phyloP scores from a whole-genome alignment of 2,797 vertebrate genomes.

The Peromyscus melanophrys region DNA sequence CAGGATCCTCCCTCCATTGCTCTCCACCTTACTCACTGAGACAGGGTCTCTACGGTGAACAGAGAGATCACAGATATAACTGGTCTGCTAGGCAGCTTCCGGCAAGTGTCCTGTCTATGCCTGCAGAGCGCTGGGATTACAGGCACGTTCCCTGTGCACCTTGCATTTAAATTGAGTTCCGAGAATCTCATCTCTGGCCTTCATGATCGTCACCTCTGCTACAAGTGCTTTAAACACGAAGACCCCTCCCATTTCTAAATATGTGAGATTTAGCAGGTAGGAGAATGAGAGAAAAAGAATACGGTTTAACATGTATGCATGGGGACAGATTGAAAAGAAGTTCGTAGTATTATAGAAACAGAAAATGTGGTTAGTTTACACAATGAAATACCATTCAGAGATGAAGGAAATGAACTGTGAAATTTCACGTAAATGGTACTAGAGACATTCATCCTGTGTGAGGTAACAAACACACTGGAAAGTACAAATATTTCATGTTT shows the following conservation, averaged over 20 bases:
- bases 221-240: background rate
- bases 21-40: background rate
- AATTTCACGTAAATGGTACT: background rate
- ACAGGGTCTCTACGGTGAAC: background rate
- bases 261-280: background rate
- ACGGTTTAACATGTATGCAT: background rate
- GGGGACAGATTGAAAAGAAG: background rate
- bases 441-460: background rate
- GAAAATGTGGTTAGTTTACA: background rate
- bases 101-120: background rate
- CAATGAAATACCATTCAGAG: background rate
- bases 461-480: background rate
- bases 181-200: too few relatives aligned
- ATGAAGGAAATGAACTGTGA: background rate
- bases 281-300: background rate
- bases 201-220: background rate
- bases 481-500: background rate
- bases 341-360: background rate
- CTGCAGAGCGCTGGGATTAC: too few relatives aligned
- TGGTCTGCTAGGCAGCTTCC: background rate
- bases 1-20: background rate
- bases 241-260: background rate
- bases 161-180: background rate
- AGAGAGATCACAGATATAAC: background rate
- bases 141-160: accelerated